Evolutionary conservation across 2,113 vertebrate species (phyloP).

Genomic region (human): DNA sequence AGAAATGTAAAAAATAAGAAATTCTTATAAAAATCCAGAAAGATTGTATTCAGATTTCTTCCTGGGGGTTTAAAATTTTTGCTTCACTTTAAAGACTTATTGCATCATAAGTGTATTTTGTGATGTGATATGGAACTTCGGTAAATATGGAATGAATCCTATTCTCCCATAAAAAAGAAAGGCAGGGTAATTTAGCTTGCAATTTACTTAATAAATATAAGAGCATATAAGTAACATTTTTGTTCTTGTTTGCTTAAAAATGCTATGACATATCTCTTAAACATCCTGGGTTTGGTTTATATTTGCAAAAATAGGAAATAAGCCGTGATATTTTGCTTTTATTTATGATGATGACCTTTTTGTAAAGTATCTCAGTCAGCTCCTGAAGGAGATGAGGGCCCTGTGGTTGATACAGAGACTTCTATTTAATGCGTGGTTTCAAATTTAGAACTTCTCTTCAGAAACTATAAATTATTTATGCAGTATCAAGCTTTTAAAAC

Average conservation of each 20-base stretch:
- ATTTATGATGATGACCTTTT: constrained; percentile 62
- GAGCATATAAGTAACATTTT: not conserved
- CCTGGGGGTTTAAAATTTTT: not conserved
- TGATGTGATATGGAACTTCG: not conserved
- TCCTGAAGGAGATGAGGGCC: constrained; percentile 36
- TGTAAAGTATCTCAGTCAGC: constrained; percentile 16
- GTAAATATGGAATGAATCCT: not conserved
- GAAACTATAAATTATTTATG: constrained; percentile 85
- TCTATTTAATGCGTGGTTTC: constrained; percentile 69
- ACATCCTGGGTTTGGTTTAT: constrained; percentile 22
- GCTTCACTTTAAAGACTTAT: not conserved
- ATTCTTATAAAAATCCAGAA: constrained; percentile 1
- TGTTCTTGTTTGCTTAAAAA: constrained; percentile 31
- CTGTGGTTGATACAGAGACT: constrained; percentile 58
- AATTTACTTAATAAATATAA: not conserved
- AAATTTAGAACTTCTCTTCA: constrained; percentile 78
- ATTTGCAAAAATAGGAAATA: constrained; percentile 51
- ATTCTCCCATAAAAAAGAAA: not conserved
- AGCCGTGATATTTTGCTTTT: constrained; percentile 8
- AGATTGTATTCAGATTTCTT: not conserved
- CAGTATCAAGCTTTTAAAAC: constrained; percentile 82
- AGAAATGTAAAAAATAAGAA: constrained; percentile 13
- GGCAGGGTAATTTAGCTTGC: not conserved
- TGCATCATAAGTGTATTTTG: not conserved
- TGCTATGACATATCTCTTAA: not conserved